Conservation (phyloP, 2,113 vertebrate species). For the Trematocara unimaculatum region DNA sequence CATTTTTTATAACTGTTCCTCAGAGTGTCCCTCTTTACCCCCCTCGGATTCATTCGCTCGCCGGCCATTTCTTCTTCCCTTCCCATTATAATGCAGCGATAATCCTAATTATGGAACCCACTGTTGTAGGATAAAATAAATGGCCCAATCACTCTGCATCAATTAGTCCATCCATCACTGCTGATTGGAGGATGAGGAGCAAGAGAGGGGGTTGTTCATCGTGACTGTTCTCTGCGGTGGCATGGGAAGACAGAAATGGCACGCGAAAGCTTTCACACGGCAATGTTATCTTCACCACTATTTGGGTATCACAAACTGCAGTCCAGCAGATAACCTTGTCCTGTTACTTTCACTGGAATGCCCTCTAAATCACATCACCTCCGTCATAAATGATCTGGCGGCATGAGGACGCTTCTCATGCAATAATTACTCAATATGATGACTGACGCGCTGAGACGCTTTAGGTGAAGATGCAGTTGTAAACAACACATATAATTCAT, state of each 20-base stretch:
- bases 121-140: conserved; percentile 65
- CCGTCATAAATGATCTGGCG: neutral
- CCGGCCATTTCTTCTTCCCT: conserved; percentile 7
- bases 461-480: neutral
- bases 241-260: neutral
- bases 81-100: conserved; percentile 32
- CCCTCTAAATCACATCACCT: conserved; percentile 12
- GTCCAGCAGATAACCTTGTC: conserved; percentile 33
- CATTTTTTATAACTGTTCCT: neutral
- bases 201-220: neutral
- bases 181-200: conserved; percentile 36
- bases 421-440: neutral
- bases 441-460: neutral
- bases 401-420: neutral
- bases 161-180: conserved; percentile 76
- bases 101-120: conserved; percentile 64
- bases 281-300: conserved; percentile 30
- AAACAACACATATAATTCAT: neutral
- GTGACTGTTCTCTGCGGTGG: conserved; percentile 15
- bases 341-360: conserved; percentile 8
- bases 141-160: conserved; percentile 68
- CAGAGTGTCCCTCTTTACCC: neutral
- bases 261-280: conserved; percentile 2
- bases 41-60: neutral
- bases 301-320: neutral